Base-by-base conservation (phyloP, 2,797 vertebrate genomes). In the Apodemus agrarius region DNA sequence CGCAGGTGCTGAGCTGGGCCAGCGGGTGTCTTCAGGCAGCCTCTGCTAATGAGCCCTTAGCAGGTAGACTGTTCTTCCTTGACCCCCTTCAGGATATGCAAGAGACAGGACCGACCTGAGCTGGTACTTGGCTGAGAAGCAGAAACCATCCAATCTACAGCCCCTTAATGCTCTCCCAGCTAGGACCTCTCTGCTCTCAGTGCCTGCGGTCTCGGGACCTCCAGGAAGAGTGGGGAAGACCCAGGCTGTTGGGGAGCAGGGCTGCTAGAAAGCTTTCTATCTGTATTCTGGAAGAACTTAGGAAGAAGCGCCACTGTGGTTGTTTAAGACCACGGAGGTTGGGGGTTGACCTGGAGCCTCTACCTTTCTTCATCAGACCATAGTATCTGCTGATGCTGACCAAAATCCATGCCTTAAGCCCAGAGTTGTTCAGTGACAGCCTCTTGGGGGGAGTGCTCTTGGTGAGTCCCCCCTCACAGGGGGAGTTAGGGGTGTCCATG, bases 151-250 rank as follows among this genome's bases (percentile, higher is more conserved):
- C 29, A 3, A 22, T 80, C 49, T 0, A 0, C 59, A 69, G 3
- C 22, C 19, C n/a, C 17, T 29, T 12, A 4, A 7, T 14, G 69
- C 24, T 31, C 31, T 1, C 1, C 1, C 0, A 5, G 10, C 83
- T 16, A 0, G 0, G 0, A 67, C 37, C 54, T 37, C 74, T 84
- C 9, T 16, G 13, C 14, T 11, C 26, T 46, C 65, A 11, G 0
- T 9, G 14, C 17, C 72, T 34, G 43, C 17, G 24, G 22, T 54
- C 81, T 80, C 24, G 3, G 9, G 31, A 2, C 1, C 72, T 43
- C 21, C 74, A 54, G 59, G 40, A 40, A 75, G 78, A 80, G 49
- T 76, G 89, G 83, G 67, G 40, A 59, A 95, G 69, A 46, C 29
- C 72, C 19, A n/a, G 78, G 37, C 63, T 63, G 3, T 12, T 34